These are phyloP conservation scores for Diorhabda carinulata DNA, from an alignment of 1,140 invertebrate genomes.

Conservation along the genomic window DNA sequence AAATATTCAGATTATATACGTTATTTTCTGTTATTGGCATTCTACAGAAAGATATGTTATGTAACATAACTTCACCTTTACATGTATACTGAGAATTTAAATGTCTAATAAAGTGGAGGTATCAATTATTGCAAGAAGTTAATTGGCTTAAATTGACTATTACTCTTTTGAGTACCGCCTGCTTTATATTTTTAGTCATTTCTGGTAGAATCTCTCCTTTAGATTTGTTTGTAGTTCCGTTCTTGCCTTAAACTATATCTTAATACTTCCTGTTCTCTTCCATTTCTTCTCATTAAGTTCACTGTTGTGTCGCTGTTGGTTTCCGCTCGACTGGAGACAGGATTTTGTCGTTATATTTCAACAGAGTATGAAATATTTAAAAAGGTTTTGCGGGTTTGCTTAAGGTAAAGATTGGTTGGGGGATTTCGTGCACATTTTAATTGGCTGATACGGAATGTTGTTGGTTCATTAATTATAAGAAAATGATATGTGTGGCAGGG, in stretches of 20 bases:
- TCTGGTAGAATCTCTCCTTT: background rate
- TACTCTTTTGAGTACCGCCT: too few relatives aligned
- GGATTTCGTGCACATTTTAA: background rate
- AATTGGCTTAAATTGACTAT: too few relatives aligned
- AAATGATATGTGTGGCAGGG: background rate
- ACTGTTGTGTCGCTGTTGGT: slow-evolving; percentile 16
- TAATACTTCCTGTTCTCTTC: slow-evolving; percentile 33
- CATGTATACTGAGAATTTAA: too few relatives aligned
- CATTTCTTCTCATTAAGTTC: slow-evolving; percentile 36
- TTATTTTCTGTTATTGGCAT: too few relatives aligned
- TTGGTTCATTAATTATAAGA: background rate
- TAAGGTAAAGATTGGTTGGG: background rate
- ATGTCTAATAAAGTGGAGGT: too few relatives aligned
- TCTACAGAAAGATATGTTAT: too few relatives aligned
- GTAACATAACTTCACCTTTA: too few relatives aligned
- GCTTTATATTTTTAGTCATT: too few relatives aligned
- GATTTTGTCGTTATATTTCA: slow-evolving; percentile 8
- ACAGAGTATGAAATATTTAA: slow-evolving; percentile 8
- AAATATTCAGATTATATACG: too few relatives aligned
- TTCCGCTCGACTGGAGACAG: slow-evolving; percentile 9
- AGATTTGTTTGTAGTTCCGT: background rate
- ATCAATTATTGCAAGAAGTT: too few relatives aligned
- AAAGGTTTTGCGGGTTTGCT: slow-evolving; percentile 4
- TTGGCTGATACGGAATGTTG: background rate
- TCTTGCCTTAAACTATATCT: slow-evolving; percentile 17